phyloP scores from a whole-genome alignment of 2,113 vertebrate species.

The Peucedramus taeniatus region DNA sequence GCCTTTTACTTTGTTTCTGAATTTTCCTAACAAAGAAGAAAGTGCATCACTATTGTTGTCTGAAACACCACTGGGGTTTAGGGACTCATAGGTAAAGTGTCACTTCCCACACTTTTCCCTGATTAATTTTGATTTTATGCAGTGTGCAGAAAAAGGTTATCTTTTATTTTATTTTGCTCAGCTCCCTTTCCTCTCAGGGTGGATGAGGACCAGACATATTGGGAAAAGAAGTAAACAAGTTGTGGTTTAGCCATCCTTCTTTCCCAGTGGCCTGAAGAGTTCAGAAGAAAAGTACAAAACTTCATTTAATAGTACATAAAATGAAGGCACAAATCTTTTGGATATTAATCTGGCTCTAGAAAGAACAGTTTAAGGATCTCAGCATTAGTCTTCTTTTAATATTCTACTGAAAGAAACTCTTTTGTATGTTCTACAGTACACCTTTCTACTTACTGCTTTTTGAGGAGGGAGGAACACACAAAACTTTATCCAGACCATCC shows the following conservation, averaged over 20 bases:
- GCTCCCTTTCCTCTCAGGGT: background rate
- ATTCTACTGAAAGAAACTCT: background rate
- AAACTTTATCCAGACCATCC: background rate
- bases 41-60: background rate
- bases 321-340: background rate
- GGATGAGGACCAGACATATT: fast-evolving
- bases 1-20: background rate
- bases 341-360: background rate
- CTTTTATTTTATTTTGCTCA: background rate
- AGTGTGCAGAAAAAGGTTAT: background rate
- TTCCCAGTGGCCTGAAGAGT: background rate
- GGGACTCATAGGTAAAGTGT: background rate
- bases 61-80: background rate
- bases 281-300: background rate
- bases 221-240: background rate
- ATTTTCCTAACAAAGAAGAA: background rate
- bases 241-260: background rate
- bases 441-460: background rate
- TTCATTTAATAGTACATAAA: background rate
- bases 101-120: background rate
- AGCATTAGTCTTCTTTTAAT: background rate
- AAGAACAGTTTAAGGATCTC: background rate
- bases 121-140: background rate
- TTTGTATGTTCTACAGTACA: background rate
- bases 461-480: too few species aligned